Conservation (phyloP, 2,888 invertebrate species). For the Drosophila hamatofila region DNA sequence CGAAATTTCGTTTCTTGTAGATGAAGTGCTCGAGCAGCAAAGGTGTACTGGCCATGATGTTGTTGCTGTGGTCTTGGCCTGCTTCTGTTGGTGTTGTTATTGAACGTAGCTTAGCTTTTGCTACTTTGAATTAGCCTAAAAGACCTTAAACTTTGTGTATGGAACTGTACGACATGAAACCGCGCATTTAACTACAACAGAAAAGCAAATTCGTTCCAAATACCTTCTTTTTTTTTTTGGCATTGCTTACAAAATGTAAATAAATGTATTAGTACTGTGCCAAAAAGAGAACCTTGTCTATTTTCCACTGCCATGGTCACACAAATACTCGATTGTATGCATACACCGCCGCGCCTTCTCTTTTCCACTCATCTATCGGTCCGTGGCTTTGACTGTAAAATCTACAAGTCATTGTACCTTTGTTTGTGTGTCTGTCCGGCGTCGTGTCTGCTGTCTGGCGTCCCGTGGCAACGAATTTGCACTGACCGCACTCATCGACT, state of each 20-base stretch:
- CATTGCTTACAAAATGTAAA: conserved; percentile 52
- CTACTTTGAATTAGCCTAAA: conserved; percentile 42
- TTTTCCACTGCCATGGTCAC: conserved; percentile 21
- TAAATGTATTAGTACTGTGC: conserved; percentile 40
- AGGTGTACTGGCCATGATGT: conserved; percentile 64
- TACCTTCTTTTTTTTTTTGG: conserved; percentile 35
- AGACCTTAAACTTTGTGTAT: conserved; percentile 39
- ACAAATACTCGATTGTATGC: conserved; percentile 16
- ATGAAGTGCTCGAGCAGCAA: conserved; percentile 78
- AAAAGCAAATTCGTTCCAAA: conserved; percentile 17
- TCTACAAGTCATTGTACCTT: conserved; percentile 76
- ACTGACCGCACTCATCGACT: background rate
- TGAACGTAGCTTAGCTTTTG: conserved; percentile 61
- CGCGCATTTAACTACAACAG: conserved; percentile 51
- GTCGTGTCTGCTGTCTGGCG: conserved; percentile 11
- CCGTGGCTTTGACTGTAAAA: conserved; percentile 47
- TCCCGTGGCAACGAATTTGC: conserved; percentile 33
- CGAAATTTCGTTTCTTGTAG: conserved; percentile 83
- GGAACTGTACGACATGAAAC: conserved; percentile 64
- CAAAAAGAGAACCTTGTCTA: conserved; percentile 46
- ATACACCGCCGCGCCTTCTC: background rate
- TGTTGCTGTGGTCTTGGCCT: conserved; percentile 18
- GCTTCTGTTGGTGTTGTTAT: conserved; percentile 35
- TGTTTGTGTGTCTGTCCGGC: conserved; percentile 49
- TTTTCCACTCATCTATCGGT: background rate